Conservation (phyloP, 92 coral and sea anemone species). For the Palythoa caribaeorum region DNA sequence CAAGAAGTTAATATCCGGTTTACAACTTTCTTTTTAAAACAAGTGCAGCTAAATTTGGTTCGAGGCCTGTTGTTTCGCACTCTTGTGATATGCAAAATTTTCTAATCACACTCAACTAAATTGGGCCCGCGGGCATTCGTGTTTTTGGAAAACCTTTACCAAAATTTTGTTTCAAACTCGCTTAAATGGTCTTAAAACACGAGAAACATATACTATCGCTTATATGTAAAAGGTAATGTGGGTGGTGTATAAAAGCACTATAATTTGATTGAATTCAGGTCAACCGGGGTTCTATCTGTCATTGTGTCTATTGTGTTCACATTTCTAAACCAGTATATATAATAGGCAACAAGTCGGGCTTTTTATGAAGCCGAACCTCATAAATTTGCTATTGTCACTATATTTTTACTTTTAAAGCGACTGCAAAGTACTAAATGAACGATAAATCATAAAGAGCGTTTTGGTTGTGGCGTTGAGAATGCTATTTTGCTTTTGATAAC, state of each 20-base stretch:
- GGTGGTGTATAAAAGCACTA: constrained; percentile 13
- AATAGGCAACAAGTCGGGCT: constrained; percentile 15
- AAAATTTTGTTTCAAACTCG: constrained; percentile 7
- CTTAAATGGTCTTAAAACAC: constrained; percentile 15
- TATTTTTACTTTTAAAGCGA: neutral
- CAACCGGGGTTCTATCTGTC: constrained; percentile 24
- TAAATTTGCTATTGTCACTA: neutral
- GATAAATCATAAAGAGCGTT: neutral
- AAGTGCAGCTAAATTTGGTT: constrained; percentile 42
- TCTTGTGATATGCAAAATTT: constrained; percentile 72
- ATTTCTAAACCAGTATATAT: constrained; percentile 44
- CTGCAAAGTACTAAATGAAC: constrained; percentile 4
- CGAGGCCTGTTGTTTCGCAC: constrained; percentile 45
- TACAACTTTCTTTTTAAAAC: constrained; percentile 36
- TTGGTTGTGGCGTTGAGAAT: neutral
- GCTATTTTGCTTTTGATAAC: constrained; percentile 24
- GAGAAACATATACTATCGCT: neutral
- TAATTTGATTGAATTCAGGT: constrained; percentile 43
- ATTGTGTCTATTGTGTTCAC: constrained; percentile 34
- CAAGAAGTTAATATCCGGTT: constrained; percentile 34
- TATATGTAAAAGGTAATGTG: constrained; percentile 13
- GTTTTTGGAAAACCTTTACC: constrained; percentile 35
- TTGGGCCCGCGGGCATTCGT: constrained; percentile 37
- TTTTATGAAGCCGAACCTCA: constrained; percentile 1
- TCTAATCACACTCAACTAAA: constrained; percentile 48